phyloP scores from a whole-genome alignment of 1,140 invertebrate genomes.

The Cherax destructor region DNA sequence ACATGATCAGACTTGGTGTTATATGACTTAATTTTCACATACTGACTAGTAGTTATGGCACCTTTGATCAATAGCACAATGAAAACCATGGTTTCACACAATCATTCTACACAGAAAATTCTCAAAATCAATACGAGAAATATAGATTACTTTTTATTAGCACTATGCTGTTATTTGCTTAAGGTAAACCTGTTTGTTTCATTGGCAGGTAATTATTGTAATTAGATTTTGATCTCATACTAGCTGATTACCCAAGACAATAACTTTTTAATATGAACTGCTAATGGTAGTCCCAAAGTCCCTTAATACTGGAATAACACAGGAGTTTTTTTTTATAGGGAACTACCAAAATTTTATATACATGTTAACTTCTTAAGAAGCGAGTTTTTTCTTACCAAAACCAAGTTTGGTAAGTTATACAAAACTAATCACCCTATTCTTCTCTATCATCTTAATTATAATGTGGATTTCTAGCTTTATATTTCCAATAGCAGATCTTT shows the following conservation, averaged over 20 bases:
- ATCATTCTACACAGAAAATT: not conserved
- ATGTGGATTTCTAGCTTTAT: not conserved
- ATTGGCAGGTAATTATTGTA: not conserved
- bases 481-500: not conserved
- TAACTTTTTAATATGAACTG: not conserved
- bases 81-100: slow-evolving; percentile 5
- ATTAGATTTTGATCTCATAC: not conserved
- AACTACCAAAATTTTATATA: not conserved
- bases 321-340: not conserved
- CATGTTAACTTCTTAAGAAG: no score
- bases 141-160: slow-evolving; percentile 16
- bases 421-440: not conserved
- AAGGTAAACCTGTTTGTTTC: not conserved
- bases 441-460: not conserved
- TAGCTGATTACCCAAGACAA: not conserved
- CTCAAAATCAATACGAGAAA: not conserved
- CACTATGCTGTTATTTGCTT: not conserved
- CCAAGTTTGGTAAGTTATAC: not conserved
- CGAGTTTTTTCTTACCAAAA: not conserved
- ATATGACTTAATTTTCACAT: slow-evolving; percentile 36
- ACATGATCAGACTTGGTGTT: slow-evolving; percentile 51
- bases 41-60: slow-evolving; percentile 69
- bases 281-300: not conserved
- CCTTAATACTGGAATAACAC: not conserved
- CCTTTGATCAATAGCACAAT: slow-evolving; percentile 59